These are phyloP conservation scores for Apoda limacodes DNA, from an alignment of 2,888 invertebrate species.

Conservation along the genomic window DNA sequence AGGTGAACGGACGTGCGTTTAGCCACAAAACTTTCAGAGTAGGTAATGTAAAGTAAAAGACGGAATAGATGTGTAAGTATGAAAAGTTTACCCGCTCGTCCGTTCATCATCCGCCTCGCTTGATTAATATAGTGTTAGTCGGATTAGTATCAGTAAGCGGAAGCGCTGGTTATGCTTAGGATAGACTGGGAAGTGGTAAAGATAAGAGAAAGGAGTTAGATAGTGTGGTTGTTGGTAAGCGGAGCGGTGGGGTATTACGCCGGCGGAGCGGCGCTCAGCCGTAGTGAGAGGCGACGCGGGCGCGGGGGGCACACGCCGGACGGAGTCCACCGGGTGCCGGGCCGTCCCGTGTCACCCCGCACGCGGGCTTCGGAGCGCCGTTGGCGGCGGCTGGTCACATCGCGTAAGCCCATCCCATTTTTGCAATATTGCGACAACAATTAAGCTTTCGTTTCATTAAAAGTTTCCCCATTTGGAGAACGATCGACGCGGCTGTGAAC, in stretches of 20 bases:
- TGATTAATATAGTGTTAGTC: constrained; percentile 37
- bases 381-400: constrained; percentile 76
- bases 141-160: constrained; percentile 57
- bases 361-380: constrained; percentile 44
- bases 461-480: constrained; percentile 41
- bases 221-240: constrained; percentile 16
- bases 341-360: constrained; percentile 60
- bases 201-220: constrained; percentile 18
- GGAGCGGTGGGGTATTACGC: constrained; percentile 29
- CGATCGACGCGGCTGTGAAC: constrained; percentile 65
- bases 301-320: constrained; percentile 34
- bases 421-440: constrained; percentile 67
- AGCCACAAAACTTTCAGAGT: too few relatives aligned
- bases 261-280: constrained; percentile 54
- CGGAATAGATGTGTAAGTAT: too few relatives aligned
- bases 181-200: constrained; percentile 26
- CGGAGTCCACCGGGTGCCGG: constrained; percentile 39
- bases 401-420: constrained; percentile 79
- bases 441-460: constrained; percentile 63
- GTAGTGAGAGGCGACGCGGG: constrained; percentile 58
- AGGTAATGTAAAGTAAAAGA: too few relatives aligned
- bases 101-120: constrained; percentile 55
- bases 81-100: constrained; percentile 42
- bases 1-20: constrained; percentile 61
- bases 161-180: constrained; percentile 36